A percentile compares a stretch with the other conserved stretches of the same genome.
Conservation (phyloP, 2,797 vertebrate species). For the Podarcis lilfordi region DNA sequence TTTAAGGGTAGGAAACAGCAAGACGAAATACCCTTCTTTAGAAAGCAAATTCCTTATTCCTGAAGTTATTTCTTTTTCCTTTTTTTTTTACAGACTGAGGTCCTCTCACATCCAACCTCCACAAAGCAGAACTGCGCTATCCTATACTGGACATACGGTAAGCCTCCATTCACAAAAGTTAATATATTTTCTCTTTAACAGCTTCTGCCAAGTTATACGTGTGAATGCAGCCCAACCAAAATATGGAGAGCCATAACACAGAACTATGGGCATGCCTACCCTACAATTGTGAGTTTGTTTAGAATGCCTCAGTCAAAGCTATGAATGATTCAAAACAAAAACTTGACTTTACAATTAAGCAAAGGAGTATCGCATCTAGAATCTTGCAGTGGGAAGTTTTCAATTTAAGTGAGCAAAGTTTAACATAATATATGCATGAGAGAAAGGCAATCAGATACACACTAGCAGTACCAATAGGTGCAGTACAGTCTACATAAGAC, state of each 20-base stretch:
- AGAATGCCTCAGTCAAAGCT: not conserved
- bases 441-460: not conserved
- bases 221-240: not conserved
- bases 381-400: not conserved
- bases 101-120: not conserved
- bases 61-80: not conserved
- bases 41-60: not conserved
- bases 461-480: not conserved
- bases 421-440: not conserved
- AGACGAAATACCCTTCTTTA: not conserved
- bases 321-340: not conserved
- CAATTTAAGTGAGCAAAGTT: not conserved
- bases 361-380: not conserved
- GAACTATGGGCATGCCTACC: not conserved
- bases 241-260: not conserved
- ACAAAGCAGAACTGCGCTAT: not conserved
- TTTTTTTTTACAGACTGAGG: not conserved
- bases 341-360: not conserved
- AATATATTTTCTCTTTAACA: not conserved
- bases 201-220: not conserved
- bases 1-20: not conserved
- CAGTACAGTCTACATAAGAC: not conserved
- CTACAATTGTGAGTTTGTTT: not conserved
- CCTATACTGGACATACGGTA: not conserved
- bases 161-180: not conserved